Evolutionary conservation across 2,113 vertebrate species (phyloP).

Genomic region (Oncorhynchus clarkii): DNA sequence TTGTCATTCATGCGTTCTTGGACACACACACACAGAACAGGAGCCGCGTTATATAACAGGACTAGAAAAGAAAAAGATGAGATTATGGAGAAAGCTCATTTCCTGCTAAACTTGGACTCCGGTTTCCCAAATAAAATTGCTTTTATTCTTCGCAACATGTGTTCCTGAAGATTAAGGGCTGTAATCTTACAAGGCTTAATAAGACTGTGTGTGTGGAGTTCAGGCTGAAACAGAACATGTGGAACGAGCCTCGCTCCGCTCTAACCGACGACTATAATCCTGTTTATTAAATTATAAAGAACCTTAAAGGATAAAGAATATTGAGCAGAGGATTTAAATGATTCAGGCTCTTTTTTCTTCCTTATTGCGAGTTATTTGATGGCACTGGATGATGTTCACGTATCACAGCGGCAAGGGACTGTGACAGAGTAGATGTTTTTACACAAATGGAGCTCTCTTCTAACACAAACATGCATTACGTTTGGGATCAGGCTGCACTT

Average conservation of each 20-base stretch:
- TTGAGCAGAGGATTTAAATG: slow-evolving; percentile 78
- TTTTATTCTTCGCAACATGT: slow-evolving; percentile 91
- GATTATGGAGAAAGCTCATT: slow-evolving; percentile 81
- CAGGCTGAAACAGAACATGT: slow-evolving; percentile 71
- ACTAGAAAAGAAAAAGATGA: slow-evolving; percentile 62
- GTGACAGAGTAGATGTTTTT: slow-evolving; percentile 57
- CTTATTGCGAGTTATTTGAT: slow-evolving; percentile 71
- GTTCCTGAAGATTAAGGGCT: slow-evolving; percentile 84
- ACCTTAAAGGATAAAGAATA: slow-evolving; percentile 83
- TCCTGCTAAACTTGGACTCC: slow-evolving; percentile 79
- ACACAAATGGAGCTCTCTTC: slow-evolving; percentile 48
- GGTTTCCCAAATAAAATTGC: slow-evolving; percentile 86
- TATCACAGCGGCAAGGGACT: slow-evolving; percentile 59
- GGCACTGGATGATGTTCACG: slow-evolving; percentile 73
- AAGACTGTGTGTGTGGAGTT: slow-evolving; percentile 67
- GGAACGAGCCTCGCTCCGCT: slow-evolving; percentile 64
- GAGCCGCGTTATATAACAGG: slow-evolving; percentile 52
- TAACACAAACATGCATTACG: slow-evolving; percentile 48
- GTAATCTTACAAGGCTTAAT: slow-evolving; percentile 79
- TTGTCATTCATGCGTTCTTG: too few relatives aligned
- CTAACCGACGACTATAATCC: slow-evolving; percentile 77
- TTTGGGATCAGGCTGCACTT: slow-evolving; percentile 33
- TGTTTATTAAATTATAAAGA: slow-evolving; percentile 87
- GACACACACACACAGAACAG: background rate
- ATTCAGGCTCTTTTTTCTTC: slow-evolving; percentile 53